Conservation (phyloP, 1,140 invertebrate genomes). For the Cydia pomonella region DNA sequence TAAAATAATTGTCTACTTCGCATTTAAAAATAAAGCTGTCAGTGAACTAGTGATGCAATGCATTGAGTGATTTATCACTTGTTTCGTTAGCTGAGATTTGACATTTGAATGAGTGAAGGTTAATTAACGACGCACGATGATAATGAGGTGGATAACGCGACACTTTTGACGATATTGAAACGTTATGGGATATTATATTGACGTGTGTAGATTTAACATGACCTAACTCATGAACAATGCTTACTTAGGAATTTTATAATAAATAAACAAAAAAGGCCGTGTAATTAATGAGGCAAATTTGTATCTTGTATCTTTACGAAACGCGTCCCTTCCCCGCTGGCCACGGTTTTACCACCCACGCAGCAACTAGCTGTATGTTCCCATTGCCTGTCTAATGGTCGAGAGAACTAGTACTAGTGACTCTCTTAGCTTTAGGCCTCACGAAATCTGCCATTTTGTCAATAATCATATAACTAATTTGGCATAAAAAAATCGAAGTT, state of each 20-base stretch:
- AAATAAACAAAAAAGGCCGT: neutral
- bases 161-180: neutral
- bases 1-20: neutral
- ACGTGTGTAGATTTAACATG: neutral
- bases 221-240: too few relatives aligned
- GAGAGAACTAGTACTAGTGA: neutral
- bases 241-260: too few relatives aligned
- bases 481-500: too few relatives aligned
- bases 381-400: neutral
- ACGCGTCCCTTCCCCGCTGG: neutral
- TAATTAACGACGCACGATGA: conserved; percentile 10
- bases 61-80: conserved; percentile 7
- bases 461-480: too few relatives aligned
- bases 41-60: neutral
- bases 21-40: conserved; percentile 23
- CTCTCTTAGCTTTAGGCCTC: too few relatives aligned
- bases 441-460: too few relatives aligned
- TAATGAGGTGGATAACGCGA: neutral
- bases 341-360: conserved; percentile 10
- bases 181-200: neutral
- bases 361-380: neutral
- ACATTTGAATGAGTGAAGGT: neutral
- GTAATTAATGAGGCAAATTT: neutral
- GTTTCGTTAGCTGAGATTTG: conserved; percentile 8
- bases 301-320: conserved; percentile 1